Evolutionary conservation across 2,113 vertebrate species (phyloP).

Genomic region (Lepus timidus): DNA sequence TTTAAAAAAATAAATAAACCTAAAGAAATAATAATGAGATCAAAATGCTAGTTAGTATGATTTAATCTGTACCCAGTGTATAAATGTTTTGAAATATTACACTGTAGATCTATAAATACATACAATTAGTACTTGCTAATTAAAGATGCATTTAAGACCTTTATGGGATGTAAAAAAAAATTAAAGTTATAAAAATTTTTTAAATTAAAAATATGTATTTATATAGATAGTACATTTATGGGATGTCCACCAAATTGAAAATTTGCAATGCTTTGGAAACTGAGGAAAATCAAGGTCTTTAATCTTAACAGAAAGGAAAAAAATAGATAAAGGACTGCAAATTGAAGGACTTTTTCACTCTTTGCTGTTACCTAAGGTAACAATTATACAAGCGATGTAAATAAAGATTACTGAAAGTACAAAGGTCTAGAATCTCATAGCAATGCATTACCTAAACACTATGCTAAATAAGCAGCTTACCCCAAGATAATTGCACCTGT

Average conservation of each 20-base stretch:
- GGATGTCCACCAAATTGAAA: not conserved
- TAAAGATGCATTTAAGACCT: no score
- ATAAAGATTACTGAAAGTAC: not conserved
- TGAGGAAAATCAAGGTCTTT: not conserved
- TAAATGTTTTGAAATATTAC: no score
- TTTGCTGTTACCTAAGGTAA: constrained; percentile 37
- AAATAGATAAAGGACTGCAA: not conserved
- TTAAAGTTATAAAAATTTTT: no score
- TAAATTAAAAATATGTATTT: constrained; percentile 33
- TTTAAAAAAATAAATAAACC: no score
- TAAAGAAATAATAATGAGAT: no score
- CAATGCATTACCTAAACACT: not conserved
- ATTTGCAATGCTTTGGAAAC: not conserved
- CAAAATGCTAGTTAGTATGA: no score
- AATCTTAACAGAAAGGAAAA: not conserved
- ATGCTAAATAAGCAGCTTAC: not conserved
- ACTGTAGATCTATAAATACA: no score
- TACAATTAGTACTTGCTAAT: no score
- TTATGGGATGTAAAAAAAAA: no score
- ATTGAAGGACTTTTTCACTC: not conserved
- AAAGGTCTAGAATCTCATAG: not conserved
- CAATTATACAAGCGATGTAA: not conserved
- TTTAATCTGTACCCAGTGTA: no score
- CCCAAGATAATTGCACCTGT: not conserved
- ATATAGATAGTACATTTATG: not conserved